These are phyloP conservation scores for Drosophila elegans DNA, from an alignment of 1,140 invertebrate species.

Conservation along the genomic window DNA sequence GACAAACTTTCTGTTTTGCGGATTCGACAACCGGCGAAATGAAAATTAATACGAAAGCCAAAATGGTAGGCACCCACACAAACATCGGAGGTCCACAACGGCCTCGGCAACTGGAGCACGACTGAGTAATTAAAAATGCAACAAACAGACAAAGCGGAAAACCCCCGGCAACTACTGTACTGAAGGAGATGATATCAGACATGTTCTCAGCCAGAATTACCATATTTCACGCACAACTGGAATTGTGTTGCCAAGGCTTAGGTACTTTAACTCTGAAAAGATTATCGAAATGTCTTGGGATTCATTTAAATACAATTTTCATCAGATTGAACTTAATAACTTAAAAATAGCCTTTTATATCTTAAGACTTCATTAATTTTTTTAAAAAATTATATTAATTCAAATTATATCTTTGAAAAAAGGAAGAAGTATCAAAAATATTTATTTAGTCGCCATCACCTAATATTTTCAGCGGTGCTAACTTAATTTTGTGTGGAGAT, in stretches of 20 bases:
- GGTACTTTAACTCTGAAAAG: not conserved
- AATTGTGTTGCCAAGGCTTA: too few relatives aligned
- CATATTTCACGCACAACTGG: not conserved
- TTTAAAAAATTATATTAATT: too few relatives aligned
- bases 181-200: slow-evolving; percentile 13
- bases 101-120: slow-evolving; percentile 34
- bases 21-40: slow-evolving; percentile 71
- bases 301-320: too few relatives aligned
- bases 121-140: slow-evolving; percentile 76
- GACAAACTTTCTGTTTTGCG: slow-evolving; percentile 75
- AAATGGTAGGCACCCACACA: slow-evolving; percentile 27
- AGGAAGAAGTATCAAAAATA: too few relatives aligned
- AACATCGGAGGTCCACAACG: slow-evolving; percentile 9
- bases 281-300: too few relatives aligned
- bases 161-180: slow-evolving; percentile 6
- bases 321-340: too few relatives aligned
- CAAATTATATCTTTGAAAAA: too few relatives aligned
- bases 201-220: slow-evolving; percentile 2
- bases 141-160: slow-evolving; percentile 44
- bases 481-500: too few relatives aligned
- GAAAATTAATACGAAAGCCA: slow-evolving; percentile 76
- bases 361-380: too few relatives aligned
- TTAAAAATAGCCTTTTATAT: too few relatives aligned
- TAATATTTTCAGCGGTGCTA: too few relatives aligned
- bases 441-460: too few relatives aligned